Conservation (phyloP, 2,888 invertebrate species). For the Cantharis nigra region DNA sequence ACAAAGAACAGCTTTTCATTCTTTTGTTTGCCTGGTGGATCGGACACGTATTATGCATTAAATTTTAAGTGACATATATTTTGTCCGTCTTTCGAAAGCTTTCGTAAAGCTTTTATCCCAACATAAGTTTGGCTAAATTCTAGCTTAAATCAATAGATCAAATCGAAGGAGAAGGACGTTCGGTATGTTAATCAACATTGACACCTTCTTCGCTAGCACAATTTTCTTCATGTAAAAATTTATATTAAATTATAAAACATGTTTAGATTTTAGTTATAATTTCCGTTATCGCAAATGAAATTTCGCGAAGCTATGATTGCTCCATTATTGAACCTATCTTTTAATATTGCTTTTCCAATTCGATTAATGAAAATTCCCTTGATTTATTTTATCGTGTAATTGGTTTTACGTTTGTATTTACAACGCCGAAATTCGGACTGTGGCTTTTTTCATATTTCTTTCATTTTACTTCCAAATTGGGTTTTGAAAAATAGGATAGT, state of each 20-base stretch:
- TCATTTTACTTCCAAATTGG: neutral
- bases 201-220: constrained; percentile 9
- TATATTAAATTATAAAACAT: constrained; percentile 13
- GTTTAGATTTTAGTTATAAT: constrained; percentile 12
- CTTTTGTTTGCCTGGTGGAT: neutral
- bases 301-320: neutral
- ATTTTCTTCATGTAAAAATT: constrained; percentile 11
- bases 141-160: constrained; percentile 10
- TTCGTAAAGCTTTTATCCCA: constrained; percentile 7
- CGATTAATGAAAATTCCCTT: constrained; percentile 14
- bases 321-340: constrained; percentile 6
- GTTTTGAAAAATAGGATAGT: neutral
- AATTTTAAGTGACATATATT: constrained; percentile 1
- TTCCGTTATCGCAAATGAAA: constrained; percentile 6
- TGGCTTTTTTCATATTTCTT: neutral
- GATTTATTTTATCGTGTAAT: constrained; percentile 13
- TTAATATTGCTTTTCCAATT: constrained; percentile 2
- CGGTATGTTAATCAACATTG: constrained; percentile 19
- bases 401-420: constrained; percentile 12
- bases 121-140: constrained; percentile 15
- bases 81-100: constrained; percentile 7
- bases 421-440: neutral
- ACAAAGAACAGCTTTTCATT: neutral
- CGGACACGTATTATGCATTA: neutral
- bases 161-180: constrained; percentile 11